phyloP scores from a whole-genome alignment of 2,113 vertebrate species.

The Egretta garzetta region DNA sequence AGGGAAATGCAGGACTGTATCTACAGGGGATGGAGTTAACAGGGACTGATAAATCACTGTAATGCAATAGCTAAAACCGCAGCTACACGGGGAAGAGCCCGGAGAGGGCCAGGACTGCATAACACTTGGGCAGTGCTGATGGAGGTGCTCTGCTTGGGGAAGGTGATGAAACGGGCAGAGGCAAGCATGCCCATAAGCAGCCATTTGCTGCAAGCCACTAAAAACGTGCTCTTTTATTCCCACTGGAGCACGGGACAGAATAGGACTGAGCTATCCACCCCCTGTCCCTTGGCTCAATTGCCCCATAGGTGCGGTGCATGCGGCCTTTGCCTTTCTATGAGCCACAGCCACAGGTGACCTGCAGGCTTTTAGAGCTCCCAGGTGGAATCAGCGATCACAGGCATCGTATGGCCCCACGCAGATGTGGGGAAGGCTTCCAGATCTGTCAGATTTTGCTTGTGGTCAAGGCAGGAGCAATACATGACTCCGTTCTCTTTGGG shows the following conservation, averaged over 20 bases:
- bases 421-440: not conserved
- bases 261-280: not conserved
- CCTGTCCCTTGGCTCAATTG: not conserved
- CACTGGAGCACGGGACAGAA: not conserved
- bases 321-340: not conserved
- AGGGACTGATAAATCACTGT: not conserved
- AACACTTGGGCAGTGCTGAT: not conserved
- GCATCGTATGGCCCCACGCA: accelerated
- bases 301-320: not conserved
- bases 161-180: not conserved
- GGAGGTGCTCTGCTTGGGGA: not conserved
- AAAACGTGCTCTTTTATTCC: not conserved
- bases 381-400: not conserved
- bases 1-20: not conserved
- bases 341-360: not conserved
- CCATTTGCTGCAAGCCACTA: not conserved
- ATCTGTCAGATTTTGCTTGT: not conserved
- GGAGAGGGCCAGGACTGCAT: not conserved
- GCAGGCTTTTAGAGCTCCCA: accelerated
- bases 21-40: not conserved
- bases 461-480: not conserved
- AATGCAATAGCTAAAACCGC: slow-evolving; percentile 5
- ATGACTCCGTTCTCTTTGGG: not conserved
- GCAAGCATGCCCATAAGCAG: not conserved
- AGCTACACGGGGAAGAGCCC: not conserved